A percentile compares a stretch with the other conserved stretches of the same genome.
These are phyloP conservation scores for Agrypnia vestita DNA, from an alignment of 1,140 invertebrate genomes.

Conservation along the genomic window DNA sequence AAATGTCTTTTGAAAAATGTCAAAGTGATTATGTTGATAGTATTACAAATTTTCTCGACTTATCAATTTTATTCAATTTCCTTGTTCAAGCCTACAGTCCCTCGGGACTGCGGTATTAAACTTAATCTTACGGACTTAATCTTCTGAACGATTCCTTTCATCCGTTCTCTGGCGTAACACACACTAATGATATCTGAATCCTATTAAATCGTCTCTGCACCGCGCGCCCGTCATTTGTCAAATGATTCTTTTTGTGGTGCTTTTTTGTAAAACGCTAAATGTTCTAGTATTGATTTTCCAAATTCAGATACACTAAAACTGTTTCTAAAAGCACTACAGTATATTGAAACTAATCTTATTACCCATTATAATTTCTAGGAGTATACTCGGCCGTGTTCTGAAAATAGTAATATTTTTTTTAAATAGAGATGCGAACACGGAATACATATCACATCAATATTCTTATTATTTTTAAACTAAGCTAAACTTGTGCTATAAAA, in stretches of 20 bases:
- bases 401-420: too few species aligned
- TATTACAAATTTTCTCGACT: constrained; percentile 25
- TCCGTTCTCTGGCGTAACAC: constrained; percentile 1
- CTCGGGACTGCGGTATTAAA: constrained; percentile 4
- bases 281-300: neutral
- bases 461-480: too few species aligned
- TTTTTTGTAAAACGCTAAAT: constrained; percentile 6
- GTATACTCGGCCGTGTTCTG: too few species aligned
- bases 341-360: too few species aligned
- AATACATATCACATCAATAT: too few species aligned
- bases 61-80: constrained; percentile 21
- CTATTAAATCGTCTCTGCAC: constrained; percentile 20
- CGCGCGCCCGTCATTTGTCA: constrained; percentile 14
- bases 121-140: constrained; percentile 16
- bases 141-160: constrained; percentile 11
- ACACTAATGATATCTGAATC: constrained; percentile 34
- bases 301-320: neutral
- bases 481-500: too few species aligned
- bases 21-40: neutral
- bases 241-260: constrained; percentile 9
- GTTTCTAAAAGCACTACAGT: too few species aligned
- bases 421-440: too few species aligned
- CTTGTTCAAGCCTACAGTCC: neutral
- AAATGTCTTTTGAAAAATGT: too few species aligned
- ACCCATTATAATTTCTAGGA: too few species aligned